Percentiles rank a stretch among this genome's conserved stretches.
Conservation (phyloP, 2,888 invertebrate species). For the Caradrina clavipalpis region DNA sequence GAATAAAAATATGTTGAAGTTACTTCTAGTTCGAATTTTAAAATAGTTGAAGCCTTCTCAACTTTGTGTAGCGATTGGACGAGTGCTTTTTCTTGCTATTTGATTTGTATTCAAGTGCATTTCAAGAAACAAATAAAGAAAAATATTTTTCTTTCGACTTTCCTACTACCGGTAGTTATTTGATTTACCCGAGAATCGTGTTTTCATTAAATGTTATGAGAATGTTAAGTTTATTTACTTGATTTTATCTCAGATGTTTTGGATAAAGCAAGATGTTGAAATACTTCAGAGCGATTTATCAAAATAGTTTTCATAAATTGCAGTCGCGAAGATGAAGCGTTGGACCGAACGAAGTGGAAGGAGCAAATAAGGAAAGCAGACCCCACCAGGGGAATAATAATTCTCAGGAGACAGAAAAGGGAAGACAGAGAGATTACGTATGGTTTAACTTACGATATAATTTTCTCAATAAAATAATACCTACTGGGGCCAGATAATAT, state of each 20-base stretch:
- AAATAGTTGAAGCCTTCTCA: slow-evolving; percentile 33
- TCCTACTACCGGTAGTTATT: slow-evolving; percentile 13
- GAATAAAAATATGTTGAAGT: slow-evolving; percentile 53
- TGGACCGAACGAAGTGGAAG: slow-evolving; percentile 43
- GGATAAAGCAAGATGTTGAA: background rate
- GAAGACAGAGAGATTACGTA: slow-evolving; percentile 53
- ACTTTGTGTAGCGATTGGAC: slow-evolving; percentile 23
- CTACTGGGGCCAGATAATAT: slow-evolving; percentile 36
- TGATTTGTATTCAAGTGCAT: slow-evolving; percentile 22
- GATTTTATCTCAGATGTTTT: slow-evolving; percentile 5
- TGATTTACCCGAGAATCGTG: slow-evolving; percentile 25
- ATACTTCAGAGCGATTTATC: slow-evolving; percentile 14
- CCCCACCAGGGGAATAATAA: slow-evolving; percentile 55
- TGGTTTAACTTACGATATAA: slow-evolving; percentile 52
- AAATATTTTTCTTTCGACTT: slow-evolving; percentile 20
- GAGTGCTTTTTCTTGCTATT: slow-evolving; percentile 22
- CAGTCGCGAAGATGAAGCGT: slow-evolving; percentile 48
- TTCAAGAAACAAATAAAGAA: slow-evolving; percentile 25
- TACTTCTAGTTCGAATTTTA: slow-evolving; percentile 19
- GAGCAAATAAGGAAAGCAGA: slow-evolving; percentile 60
- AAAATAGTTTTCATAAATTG: slow-evolving; percentile 51
- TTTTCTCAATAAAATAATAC: slow-evolving; percentile 55
- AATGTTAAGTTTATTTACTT: slow-evolving; percentile 15
- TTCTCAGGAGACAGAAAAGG: slow-evolving; percentile 54
- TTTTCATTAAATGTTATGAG: slow-evolving; percentile 10